These are phyloP conservation scores for Vanessa cardui DNA, from an alignment of 2,888 invertebrate genomes.

Conservation along the genomic window DNA sequence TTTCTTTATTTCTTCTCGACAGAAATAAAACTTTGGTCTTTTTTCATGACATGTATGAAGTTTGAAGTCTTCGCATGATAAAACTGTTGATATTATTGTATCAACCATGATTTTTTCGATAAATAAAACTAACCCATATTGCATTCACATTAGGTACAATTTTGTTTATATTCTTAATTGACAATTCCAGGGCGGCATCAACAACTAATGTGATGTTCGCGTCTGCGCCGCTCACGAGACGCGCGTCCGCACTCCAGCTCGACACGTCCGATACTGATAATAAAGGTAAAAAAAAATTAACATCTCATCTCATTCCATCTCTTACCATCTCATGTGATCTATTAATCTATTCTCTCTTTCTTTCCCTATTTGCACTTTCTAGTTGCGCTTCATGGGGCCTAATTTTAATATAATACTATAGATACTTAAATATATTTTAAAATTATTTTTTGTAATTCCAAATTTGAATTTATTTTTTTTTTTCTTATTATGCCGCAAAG, in stretches of 20 bases:
- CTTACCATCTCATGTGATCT: conserved; percentile 3
- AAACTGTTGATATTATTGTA: not conserved
- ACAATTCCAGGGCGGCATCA: conserved; percentile 88
- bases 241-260: conserved; percentile 92
- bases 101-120: conserved; percentile 3
- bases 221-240: conserved; percentile 90
- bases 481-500: conserved; percentile 61
- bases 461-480: conserved; percentile 28
- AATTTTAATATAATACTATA: too few relatives aligned
- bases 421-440: too few relatives aligned
- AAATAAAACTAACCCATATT: conserved; percentile 37
- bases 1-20: not conserved
- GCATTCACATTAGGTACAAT: not conserved
- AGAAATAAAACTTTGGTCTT: not conserved
- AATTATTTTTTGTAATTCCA: not conserved
- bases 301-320: not conserved
- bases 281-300: conserved; percentile 76
- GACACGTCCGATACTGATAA: conserved; percentile 85
- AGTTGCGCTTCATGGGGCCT: not conserved
- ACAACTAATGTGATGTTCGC: conserved; percentile 93
- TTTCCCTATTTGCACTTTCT: not conserved
- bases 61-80: not conserved
- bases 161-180: conserved; percentile 4
- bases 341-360: not conserved
- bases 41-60: not conserved